Evolutionary conservation across 2,888 invertebrate genomes (phyloP).

Genomic region (Megalurothrips usitatus): DNA sequence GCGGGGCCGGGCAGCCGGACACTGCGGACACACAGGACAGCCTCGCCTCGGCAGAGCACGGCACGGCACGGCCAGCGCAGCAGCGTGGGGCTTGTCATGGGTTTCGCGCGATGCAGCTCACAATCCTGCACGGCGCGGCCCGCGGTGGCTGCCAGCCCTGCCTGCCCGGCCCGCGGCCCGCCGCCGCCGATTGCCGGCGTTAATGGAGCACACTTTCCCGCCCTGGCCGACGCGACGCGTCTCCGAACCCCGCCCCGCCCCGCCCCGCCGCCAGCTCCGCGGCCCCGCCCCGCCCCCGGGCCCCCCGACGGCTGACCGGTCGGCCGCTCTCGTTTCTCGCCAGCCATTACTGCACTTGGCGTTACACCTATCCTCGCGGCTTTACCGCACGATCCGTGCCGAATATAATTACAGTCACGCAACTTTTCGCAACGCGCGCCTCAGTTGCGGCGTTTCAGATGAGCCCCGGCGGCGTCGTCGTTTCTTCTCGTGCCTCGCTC

Average conservation of each 20-base stretch:
- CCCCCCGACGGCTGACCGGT: background rate
- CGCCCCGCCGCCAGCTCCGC: background rate
- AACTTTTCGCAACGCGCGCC: too few relatives aligned
- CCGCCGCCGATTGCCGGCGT: background rate
- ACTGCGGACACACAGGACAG: too few relatives aligned
- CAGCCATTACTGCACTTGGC: background rate
- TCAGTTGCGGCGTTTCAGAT: too few relatives aligned
- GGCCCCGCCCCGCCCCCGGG: background rate
- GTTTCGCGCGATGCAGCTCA: background rate
- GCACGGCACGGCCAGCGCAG: too few relatives aligned
- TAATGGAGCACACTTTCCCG: background rate
- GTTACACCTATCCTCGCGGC: too few relatives aligned
- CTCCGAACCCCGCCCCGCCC: slow-evolving; percentile 2
- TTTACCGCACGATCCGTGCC: background rate
- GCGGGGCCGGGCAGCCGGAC: too few relatives aligned
- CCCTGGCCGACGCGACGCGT: background rate
- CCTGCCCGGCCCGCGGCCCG: background rate
- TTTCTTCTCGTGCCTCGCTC: background rate
- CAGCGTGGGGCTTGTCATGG: too few relatives aligned
- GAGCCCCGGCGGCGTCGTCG: background rate
- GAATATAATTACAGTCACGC: background rate
- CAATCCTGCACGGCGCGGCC: background rate
- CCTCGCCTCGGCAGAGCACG: too few relatives aligned
- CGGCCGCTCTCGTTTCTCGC: background rate
- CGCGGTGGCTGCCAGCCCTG: background rate